Conservation (phyloP, 2,113 vertebrate species). For the Spea bombifrons region DNA sequence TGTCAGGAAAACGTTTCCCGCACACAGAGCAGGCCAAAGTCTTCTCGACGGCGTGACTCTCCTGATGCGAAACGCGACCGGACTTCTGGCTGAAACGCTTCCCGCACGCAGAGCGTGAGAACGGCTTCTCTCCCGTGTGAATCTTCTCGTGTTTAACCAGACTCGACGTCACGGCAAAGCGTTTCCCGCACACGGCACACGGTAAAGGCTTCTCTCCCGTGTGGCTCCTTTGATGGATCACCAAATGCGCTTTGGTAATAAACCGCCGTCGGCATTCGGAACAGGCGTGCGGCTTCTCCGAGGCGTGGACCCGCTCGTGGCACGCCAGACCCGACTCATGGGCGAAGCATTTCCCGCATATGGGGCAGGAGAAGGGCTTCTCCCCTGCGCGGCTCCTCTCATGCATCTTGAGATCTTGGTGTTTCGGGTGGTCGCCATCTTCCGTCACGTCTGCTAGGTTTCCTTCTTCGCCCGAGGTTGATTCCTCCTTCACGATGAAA, state of each 20-base stretch:
- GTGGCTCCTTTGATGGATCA: slow-evolving; percentile 53
- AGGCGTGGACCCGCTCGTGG: slow-evolving; percentile 15
- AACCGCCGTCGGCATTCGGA: slow-evolving; percentile 24
- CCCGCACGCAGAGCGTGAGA: slow-evolving; percentile 29
- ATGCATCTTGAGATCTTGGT: neutral
- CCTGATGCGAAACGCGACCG: slow-evolving; percentile 23
- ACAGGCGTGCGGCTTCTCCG: slow-evolving; percentile 17
- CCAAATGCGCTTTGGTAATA: slow-evolving; percentile 40
- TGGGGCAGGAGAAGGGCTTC: neutral
- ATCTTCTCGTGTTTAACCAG: neutral
- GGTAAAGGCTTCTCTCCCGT: slow-evolving; percentile 50
- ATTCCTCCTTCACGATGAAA: neutral
- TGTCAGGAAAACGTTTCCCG: too few species aligned
- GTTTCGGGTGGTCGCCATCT: neutral
- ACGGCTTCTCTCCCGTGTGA: neutral
- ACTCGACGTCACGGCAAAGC: neutral
- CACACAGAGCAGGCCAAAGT: too few species aligned
- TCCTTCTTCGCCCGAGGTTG: too few species aligned
- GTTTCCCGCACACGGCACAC: slow-evolving; percentile 37
- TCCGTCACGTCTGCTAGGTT: too few species aligned
- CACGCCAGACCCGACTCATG: neutral
- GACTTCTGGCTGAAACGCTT: slow-evolving; percentile 49
- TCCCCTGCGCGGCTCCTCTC: neutral
- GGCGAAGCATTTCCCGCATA: slow-evolving; percentile 1
- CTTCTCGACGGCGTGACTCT: too few species aligned